A percentile compares a stretch with the other conserved stretches of the same genome.
Evolutionary conservation across 2,113 vertebrate genomes (phyloP).

Genomic region (Aegotheles bennettii): DNA sequence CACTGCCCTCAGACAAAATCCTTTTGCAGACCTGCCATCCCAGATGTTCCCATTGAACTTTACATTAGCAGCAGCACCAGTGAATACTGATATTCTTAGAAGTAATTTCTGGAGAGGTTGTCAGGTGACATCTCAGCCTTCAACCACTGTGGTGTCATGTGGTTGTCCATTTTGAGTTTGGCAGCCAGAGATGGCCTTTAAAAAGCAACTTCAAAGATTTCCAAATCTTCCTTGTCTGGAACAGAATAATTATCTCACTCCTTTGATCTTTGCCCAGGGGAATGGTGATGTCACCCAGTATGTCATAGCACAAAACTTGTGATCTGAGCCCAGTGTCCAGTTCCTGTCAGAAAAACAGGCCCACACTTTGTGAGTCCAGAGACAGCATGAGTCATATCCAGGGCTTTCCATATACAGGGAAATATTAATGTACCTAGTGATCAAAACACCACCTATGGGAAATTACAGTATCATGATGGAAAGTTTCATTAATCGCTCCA

Average conservation of each 20-base stretch:
- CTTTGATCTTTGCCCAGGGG: not conserved
- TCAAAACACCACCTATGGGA: not conserved
- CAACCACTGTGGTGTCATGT: not conserved
- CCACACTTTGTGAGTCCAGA: not conserved
- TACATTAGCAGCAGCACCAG: not conserved
- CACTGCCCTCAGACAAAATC: not conserved
- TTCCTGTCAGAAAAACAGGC: not conserved
- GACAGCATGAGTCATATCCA: not conserved
- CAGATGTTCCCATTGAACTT: not conserved
- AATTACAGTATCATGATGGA: not conserved
- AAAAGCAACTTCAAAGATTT: not conserved
- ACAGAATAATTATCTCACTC: not conserved
- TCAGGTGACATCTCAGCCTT: not conserved
- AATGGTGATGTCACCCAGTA: not conserved
- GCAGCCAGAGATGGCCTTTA: not conserved
- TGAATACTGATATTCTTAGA: not conserved
- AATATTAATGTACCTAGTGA: not conserved
- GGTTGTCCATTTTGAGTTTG: not conserved
- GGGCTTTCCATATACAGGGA: not conserved
- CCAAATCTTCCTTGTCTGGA: not conserved
- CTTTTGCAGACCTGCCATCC: not conserved
- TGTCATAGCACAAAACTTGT: not conserved
- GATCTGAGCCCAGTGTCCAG: not conserved
- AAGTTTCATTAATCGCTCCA: not conserved
- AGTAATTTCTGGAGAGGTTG: not conserved